Conservation (phyloP, 2,113 vertebrate genomes). For the Macaca fascicularis region T2T-MFA8v1.1 NC_088390.1:76969501-76970000, state of each 20-base stretch:
- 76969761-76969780: neutral
- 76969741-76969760: neutral
- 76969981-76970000: neutral
- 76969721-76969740: neutral
- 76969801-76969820: neutral
- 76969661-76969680: neutral
- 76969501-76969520: neutral
- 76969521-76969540: neutral
- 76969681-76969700: neutral
- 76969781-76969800: neutral
- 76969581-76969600: neutral
- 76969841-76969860: neutral
- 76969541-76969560: neutral
- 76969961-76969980: neutral
- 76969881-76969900: neutral
- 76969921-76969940: neutral
- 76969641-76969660: too few relatives aligned
- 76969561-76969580: neutral
- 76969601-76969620: neutral
- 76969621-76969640: neutral
- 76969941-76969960: neutral
- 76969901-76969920: neutral
- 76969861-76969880: neutral
- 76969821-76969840: neutral
- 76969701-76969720: neutral